Evolutionary conservation across 2,113 vertebrate genomes (phyloP).

Genomic region (Rhinogobius similis): DNA sequence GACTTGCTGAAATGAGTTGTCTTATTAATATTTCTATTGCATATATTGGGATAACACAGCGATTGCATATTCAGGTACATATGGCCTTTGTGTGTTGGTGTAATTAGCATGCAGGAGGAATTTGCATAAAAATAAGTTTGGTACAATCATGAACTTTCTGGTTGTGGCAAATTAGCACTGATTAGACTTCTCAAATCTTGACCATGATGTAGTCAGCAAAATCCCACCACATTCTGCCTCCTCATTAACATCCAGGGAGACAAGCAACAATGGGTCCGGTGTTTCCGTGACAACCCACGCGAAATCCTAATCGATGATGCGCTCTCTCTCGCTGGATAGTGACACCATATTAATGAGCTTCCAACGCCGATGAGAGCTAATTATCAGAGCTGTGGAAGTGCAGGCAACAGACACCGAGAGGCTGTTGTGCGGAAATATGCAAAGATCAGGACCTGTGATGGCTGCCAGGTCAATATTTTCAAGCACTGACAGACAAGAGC

Average conservation of each 20-base stretch:
- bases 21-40: neutral
- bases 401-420: slow-evolving; percentile 6
- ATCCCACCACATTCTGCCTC: slow-evolving; percentile 37
- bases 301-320: slow-evolving; percentile 64
- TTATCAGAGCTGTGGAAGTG: slow-evolving; percentile 55
- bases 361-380: slow-evolving; percentile 63
- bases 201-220: slow-evolving; percentile 59
- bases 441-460: slow-evolving; percentile 34
- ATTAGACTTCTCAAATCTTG: slow-evolving; percentile 57
- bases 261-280: slow-evolving; percentile 38
- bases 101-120: no score
- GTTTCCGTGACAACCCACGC: slow-evolving; percentile 49
- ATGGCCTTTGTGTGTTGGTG: no score
- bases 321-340: slow-evolving; percentile 47
- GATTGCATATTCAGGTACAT: no score
- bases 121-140: neutral
- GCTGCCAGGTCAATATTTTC: slow-evolving; percentile 34
- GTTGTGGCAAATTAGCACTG: slow-evolving; percentile 64
- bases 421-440: slow-evolving; percentile 24
- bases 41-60: no score
- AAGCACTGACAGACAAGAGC: slow-evolving; percentile 14
- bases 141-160: slow-evolving; percentile 18
- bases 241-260: slow-evolving; percentile 67
- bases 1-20: neutral
- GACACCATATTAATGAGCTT: slow-evolving; percentile 71